A percentile compares a stretch with the other conserved stretches of the same genome.
Evolutionary conservation across 1,140 invertebrate genomes (phyloP).

Genomic region (Brachionus angularis): DNA sequence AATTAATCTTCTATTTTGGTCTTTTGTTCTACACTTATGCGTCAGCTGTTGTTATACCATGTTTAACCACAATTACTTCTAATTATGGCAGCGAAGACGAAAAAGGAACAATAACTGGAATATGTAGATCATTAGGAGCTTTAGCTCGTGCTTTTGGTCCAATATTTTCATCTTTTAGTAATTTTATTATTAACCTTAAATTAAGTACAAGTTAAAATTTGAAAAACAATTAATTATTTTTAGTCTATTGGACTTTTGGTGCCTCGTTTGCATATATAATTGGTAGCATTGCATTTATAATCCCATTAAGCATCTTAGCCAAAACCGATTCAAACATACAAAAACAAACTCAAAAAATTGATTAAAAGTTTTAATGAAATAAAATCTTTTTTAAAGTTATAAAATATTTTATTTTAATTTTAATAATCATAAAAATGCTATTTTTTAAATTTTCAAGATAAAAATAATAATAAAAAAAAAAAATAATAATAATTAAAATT

Average conservation of each 20-base stretch:
- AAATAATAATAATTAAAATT: slow-evolving; percentile 1
- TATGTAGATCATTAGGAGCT: slow-evolving; percentile 73
- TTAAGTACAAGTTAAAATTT: too few relatives aligned
- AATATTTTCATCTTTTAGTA: slow-evolving; percentile 60
- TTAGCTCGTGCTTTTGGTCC: slow-evolving; percentile 12
- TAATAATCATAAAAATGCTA: too few relatives aligned
- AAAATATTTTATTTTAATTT: not conserved
- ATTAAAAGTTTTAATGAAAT: slow-evolving; percentile 21
- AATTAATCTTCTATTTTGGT: slow-evolving; percentile 69
- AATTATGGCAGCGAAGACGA: slow-evolving; percentile 63
- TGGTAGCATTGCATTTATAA: slow-evolving; percentile 58
- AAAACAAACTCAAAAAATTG: not conserved
- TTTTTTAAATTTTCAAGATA: too few relatives aligned
- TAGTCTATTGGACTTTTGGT: slow-evolving; percentile 76
- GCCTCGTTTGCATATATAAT: slow-evolving; percentile 69
- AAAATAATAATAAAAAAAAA: slow-evolving; percentile 18
- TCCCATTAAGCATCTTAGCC: slow-evolving; percentile 45
- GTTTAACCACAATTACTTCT: slow-evolving; percentile 26
- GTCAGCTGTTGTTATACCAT: slow-evolving; percentile 16
- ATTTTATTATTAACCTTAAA: slow-evolving; percentile 6
- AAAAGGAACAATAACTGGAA: slow-evolving; percentile 85
- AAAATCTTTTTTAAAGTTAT: not conserved
- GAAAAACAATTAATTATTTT: slow-evolving; percentile 53
- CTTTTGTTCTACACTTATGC: slow-evolving; percentile 84
- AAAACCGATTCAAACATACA: not conserved